Evolutionary conservation across 2,113 vertebrate species (phyloP).

Genomic region (Candoia aspera): DNA sequence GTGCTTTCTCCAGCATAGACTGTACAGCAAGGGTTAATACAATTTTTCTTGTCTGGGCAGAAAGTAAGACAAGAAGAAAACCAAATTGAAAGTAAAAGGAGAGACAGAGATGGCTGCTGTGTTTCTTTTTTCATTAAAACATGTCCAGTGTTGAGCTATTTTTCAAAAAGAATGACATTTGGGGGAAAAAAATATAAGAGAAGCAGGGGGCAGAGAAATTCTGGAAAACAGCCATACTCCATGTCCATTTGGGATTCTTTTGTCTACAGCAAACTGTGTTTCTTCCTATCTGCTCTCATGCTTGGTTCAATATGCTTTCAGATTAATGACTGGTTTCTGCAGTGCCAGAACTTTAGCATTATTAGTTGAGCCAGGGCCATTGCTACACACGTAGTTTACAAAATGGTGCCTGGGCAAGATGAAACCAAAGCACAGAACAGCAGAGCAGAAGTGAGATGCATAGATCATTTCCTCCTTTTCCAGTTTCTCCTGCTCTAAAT

Average conservation of each 20-base stretch:
- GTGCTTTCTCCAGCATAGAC: background rate
- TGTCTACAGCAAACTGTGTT: background rate
- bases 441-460: background rate
- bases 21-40: slow-evolving; percentile 18
- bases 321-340: background rate
- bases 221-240: slow-evolving; percentile 6
- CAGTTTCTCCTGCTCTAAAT: background rate
- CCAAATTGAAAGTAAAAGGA: slow-evolving; percentile 19
- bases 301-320: background rate
- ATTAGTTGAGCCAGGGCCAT: background rate
- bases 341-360: background rate
- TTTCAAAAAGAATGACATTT: slow-evolving; percentile 38
- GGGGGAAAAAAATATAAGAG: background rate
- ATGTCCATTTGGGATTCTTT: background rate
- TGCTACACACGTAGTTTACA: background rate
- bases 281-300: slow-evolving; percentile 4
- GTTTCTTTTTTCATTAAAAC: slow-evolving; percentile 30
- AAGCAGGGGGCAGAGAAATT: background rate
- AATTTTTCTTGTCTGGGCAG: slow-evolving; percentile 1
- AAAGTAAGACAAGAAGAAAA: slow-evolving; percentile 19
- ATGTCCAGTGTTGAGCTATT: background rate
- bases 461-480: background rate
- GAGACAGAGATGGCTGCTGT: slow-evolving; percentile 27
- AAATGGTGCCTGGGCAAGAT: background rate
- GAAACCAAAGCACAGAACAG: background rate